Evolutionary conservation across 2,113 vertebrate genomes (phyloP).

Genomic region (Ciconia maguari): DNA sequence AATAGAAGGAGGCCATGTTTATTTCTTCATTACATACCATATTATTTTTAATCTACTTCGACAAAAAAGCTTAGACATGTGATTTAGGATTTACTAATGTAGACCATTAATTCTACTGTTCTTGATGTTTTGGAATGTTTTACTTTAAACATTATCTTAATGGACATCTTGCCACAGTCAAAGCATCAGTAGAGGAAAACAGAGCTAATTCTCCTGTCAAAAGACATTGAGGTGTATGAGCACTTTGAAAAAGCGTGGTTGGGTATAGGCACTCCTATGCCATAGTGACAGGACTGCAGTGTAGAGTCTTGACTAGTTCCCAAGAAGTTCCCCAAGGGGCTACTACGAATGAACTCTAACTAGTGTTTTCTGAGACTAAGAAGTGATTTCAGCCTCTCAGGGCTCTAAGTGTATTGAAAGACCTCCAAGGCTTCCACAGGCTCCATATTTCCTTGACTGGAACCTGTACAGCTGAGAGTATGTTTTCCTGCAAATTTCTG

Average conservation of each 20-base stretch:
- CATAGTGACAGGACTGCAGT: rapidly evolving
- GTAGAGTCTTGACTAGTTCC: not conserved
- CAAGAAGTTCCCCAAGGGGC: not conserved
- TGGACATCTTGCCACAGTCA: not conserved
- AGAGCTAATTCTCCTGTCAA: not conserved
- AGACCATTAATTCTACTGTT: not conserved
- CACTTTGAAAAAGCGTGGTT: not conserved
- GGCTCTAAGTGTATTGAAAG: not conserved
- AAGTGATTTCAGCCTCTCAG: not conserved
- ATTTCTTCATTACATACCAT: not conserved
- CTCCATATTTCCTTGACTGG: not conserved
- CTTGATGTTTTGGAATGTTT: not conserved
- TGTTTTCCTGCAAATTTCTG: not conserved
- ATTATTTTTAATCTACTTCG: not conserved
- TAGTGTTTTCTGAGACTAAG: not conserved
- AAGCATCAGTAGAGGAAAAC: not conserved
- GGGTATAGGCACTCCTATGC: not conserved
- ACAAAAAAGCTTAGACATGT: not conserved
- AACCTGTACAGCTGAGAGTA: not conserved
- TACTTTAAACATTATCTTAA: not conserved
- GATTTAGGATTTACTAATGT: not conserved
- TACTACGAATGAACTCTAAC: not conserved
- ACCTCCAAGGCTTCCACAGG: not conserved
- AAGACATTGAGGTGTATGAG: not conserved
- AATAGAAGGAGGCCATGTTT: not conserved